Percentiles rank a stretch among this genome's conserved stretches.
phyloP scores from a whole-genome alignment of 2,797 vertebrate species.

The Onychomys torridus region DNA sequence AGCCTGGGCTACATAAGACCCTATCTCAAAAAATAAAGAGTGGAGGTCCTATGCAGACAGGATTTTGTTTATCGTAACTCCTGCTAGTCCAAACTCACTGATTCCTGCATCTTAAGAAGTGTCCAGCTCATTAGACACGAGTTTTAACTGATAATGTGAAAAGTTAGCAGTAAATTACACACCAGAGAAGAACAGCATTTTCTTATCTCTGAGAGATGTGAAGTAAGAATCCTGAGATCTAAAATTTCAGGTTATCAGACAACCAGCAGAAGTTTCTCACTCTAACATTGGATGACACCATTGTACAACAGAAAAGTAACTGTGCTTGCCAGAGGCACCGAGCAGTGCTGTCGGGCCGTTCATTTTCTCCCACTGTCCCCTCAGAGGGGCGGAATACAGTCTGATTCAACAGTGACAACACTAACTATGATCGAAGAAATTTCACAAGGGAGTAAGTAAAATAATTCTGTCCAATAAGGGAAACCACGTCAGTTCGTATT shows the following conservation, averaged over 20 bases:
- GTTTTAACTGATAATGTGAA: neutral
- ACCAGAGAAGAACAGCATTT: neutral
- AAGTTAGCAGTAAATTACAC: neutral
- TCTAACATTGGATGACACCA: constrained; percentile 79
- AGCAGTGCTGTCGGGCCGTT: neutral
- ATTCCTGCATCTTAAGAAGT: neutral
- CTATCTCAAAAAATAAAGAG: neutral
- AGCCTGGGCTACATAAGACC: neutral
- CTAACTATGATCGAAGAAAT: constrained; percentile 34
- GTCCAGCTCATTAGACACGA: neutral
- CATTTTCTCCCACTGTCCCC: neutral
- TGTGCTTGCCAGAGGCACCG: rapidly evolving
- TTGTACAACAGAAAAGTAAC: constrained; percentile 39
- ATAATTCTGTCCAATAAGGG: constrained; percentile 51
- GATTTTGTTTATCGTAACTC: constrained; percentile 18
- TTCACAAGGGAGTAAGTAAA: neutral
- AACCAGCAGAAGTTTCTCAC: neutral
- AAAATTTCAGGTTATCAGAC: neutral
- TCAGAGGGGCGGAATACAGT: neutral
- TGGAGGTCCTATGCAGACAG: neutral
- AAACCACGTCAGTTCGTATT: constrained; percentile 61
- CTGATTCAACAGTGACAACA: constrained; percentile 47
- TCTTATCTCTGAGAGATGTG: neutral
- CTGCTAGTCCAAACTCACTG: constrained; percentile 7
- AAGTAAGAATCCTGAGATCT: neutral